Base-by-base conservation (phyloP, 2,888 invertebrate genomes). In the Drosophila infuscata region DNA sequence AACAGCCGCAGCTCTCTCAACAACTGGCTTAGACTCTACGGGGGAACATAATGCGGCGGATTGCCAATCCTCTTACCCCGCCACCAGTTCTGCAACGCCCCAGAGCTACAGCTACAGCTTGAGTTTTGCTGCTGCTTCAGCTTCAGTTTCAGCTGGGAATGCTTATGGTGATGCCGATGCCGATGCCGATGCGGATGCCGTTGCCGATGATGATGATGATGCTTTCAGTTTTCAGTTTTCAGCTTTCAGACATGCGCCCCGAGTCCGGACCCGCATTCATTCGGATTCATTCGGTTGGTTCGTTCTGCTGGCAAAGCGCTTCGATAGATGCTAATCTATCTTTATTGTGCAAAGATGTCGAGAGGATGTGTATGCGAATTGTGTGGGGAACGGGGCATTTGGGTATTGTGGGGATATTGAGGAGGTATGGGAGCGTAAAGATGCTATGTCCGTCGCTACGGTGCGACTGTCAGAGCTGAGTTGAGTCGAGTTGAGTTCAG, bases 271-370 rank as follows among this genome's bases (percentile, higher is more conserved):
- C 82, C 83, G 83, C 81, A 82, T 38, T 56, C 81, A 69, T 64
- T 82, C 83, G 83, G 80, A 69, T 82, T 70, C 80, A 33, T 68
- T 82, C 84, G 78, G 54, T 48, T 36, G 5, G 81, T 54, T 62
- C 85, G 76, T 74, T 79, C 70, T 54, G 79, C 76, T 78, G 85
- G 85, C 83, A 82, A 76, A 74, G 81, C 86, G 43, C 76, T 78
- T 83, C 83, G 81, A 88, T 84, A 86, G 84, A 84, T 84, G 84
- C 86, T 81, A 81, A 88, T 88, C 84, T 86, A 88, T 84, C 86
- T 84, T 85, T 88, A 88, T 79, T 84, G 88, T 88, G 66, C 86
- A 85, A 81, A 84, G 86, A 84, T 86, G 84, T 81, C 81, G 86
- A 88, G 88, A 83, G 88, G 84, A 84, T 83, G 81, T 74, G 81